These are phyloP conservation scores for Paramormyrops kingsleyae DNA, from an alignment of 2,113 vertebrate species.

Conservation along the genomic window DNA sequence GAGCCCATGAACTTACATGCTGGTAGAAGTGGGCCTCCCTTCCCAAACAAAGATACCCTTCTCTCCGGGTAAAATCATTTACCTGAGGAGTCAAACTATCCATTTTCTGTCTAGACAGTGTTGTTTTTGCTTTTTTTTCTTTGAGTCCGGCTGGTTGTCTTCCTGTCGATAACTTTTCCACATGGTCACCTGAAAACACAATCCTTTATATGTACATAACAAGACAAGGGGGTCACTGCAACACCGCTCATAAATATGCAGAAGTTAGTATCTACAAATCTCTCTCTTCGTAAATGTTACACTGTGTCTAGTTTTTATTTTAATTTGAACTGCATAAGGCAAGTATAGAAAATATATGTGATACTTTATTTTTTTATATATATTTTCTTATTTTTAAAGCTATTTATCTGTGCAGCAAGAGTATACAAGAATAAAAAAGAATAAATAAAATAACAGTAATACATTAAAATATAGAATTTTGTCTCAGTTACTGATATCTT, in stretches of 20 bases:
- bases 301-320: neutral
- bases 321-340: neutral
- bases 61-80: neutral
- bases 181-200: neutral
- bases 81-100: neutral
- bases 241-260: neutral
- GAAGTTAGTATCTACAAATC: neutral
- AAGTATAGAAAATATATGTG: neutral
- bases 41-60: neutral
- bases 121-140: neutral
- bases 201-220: neutral
- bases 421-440: neutral
- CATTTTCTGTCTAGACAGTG: neutral
- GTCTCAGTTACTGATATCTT: neutral
- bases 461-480: neutral
- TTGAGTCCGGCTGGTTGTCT: neutral
- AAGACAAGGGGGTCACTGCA: neutral
- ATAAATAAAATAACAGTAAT: neutral
- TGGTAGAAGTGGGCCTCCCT: neutral
- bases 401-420: neutral
- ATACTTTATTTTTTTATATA: neutral
- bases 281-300: neutral
- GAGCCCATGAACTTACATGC: neutral
- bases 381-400: neutral
- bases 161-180: neutral